phyloP scores from a whole-genome alignment of 2,113 vertebrate genomes.

The Sigmodon hispidus region DNA sequence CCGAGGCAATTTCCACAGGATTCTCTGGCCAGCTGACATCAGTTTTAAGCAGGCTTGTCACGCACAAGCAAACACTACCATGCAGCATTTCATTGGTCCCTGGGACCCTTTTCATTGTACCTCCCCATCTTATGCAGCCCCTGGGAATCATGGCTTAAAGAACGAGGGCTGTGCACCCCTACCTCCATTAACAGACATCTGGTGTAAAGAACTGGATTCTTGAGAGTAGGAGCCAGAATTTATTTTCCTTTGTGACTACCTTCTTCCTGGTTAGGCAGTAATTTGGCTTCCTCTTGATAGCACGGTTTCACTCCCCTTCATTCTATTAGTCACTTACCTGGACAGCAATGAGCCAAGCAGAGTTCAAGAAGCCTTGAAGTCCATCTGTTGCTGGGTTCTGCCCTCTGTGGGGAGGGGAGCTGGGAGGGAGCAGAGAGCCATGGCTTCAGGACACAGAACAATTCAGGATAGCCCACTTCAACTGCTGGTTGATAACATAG shows the following conservation, averaged over 20 bases:
- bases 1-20: background rate
- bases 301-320: accelerated
- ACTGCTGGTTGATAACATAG: background rate
- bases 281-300: background rate
- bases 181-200: background rate
- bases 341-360: too few relatives aligned
- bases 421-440: background rate
- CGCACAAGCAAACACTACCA: accelerated
- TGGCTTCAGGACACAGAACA: background rate
- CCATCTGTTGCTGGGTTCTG: background rate
- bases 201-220: background rate
- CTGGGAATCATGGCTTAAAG: background rate
- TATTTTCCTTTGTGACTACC: background rate
- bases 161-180: background rate
- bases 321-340: background rate
- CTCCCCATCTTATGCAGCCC: background rate
- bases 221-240: background rate
- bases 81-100: background rate
- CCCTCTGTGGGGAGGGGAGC: background rate
- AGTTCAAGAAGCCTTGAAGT: background rate
- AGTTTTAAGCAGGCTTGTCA: accelerated
- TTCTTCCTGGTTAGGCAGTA: background rate
- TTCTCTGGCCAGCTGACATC: background rate
- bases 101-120: background rate
- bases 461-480: too few relatives aligned